Conservation (phyloP, 2,797 vertebrate species). For the Gephyroberyx darwinii region DNA sequence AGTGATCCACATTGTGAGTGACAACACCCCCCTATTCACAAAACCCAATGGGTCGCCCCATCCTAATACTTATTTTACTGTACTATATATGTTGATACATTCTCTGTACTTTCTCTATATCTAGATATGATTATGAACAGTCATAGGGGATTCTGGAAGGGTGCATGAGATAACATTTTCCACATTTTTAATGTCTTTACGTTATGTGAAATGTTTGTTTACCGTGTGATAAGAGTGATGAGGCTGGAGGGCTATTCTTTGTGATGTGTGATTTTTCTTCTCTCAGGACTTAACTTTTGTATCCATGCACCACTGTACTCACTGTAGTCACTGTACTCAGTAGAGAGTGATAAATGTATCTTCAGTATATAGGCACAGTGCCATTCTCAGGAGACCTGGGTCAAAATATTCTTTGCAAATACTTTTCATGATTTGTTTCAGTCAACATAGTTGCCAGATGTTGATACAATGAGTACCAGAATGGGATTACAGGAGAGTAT, state of each 20-base stretch:
- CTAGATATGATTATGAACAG: no score
- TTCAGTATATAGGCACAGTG: background rate
- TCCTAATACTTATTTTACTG: background rate
- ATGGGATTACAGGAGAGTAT: conserved; percentile 14
- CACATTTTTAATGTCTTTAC: background rate
- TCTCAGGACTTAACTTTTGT: background rate
- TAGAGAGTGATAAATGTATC: conserved; percentile 18
- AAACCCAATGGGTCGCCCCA: background rate
- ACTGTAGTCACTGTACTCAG: background rate
- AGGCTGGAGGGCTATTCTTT: conserved; percentile 3
- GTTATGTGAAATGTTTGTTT: background rate
- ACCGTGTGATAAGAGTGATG: background rate
- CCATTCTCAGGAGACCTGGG: conserved; percentile 10
- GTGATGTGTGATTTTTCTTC: conserved; percentile 3
- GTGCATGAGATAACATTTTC: background rate
- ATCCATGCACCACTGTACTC: background rate
- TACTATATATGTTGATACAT: background rate
- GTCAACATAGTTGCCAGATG: background rate
- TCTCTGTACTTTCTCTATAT: no score
- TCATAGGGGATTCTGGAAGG: no score
- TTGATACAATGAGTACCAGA: background rate
- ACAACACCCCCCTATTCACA: no score
- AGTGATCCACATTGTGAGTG: no score
- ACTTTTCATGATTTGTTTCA: conserved; percentile 26
- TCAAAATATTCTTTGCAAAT: conserved; percentile 2